Evolutionary conservation across 2,888 invertebrate species (phyloP).

Genomic region (Phoenoteleia sp.): DNA sequence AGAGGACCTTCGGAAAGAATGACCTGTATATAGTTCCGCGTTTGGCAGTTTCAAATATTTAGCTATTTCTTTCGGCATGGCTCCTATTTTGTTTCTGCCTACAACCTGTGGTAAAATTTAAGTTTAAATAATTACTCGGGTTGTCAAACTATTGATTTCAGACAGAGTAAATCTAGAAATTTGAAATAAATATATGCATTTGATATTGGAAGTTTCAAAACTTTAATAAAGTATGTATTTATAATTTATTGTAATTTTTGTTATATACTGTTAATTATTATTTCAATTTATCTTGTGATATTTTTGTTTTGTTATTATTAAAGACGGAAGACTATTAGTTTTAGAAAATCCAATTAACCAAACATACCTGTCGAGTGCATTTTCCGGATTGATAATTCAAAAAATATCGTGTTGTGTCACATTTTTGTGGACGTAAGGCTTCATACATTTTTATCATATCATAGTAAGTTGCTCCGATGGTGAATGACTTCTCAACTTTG

Average conservation of each 20-base stretch:
- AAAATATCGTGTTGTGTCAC: neutral
- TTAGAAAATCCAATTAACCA: too few species aligned
- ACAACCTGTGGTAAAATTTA: slow-evolving; percentile 9
- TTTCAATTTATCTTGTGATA: too few species aligned
- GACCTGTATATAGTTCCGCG: neutral
- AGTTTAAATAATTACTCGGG: too few species aligned
- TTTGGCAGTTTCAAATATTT: neutral
- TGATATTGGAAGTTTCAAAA: too few species aligned
- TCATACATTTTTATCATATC: slow-evolving; percentile 1
- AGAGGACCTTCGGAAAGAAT: slow-evolving; percentile 1
- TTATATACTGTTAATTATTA: too few species aligned
- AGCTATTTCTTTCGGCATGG: slow-evolving; percentile 14
- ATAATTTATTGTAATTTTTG: neutral
- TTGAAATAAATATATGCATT: too few species aligned
- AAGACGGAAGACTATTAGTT: too few species aligned
- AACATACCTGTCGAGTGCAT: slow-evolving; percentile 32
- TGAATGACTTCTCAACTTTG: neutral
- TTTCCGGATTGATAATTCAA: slow-evolving; percentile 34
- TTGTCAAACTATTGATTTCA: too few species aligned
- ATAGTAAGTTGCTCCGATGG: too few species aligned
- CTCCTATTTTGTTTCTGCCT: slow-evolving; percentile 10
- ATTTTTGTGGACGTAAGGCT: neutral
- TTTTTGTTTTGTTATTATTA: too few species aligned
- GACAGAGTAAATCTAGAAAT: too few species aligned
- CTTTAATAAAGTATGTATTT: neutral